A percentile compares a stretch with the other conserved stretches of the same genome.
These are phyloP conservation scores for Ectemnius cavifrons DNA, from an alignment of 2,888 invertebrate genomes.

Conservation along the genomic window DNA sequence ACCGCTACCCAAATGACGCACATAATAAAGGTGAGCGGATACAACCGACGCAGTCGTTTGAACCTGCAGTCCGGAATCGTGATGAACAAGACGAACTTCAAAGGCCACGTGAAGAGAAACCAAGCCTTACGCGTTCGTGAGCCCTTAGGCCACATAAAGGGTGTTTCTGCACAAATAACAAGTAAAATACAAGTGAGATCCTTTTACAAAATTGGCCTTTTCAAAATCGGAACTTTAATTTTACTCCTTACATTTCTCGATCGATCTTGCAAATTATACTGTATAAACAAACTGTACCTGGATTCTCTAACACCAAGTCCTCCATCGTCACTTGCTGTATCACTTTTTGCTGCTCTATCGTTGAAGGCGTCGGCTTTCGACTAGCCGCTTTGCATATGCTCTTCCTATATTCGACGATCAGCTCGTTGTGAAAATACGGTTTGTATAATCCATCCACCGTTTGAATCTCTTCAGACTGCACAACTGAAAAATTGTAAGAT, in stretches of 20 bases:
- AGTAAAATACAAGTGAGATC: no score
- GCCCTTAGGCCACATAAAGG: conserved; percentile 64
- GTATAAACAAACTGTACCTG: conserved; percentile 59
- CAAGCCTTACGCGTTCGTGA: conserved; percentile 77
- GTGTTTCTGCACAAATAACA: conserved; percentile 59
- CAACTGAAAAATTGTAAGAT: not conserved
- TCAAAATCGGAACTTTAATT: not conserved
- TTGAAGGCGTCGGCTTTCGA: not conserved
- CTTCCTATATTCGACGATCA: conserved; percentile 69
- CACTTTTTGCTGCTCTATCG: no score
- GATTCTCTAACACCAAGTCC: conserved; percentile 63
- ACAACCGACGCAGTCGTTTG: conserved; percentile 81
- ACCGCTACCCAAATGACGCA: conserved; percentile 92
- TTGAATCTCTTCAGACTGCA: conserved; percentile 43
- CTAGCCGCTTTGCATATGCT: conserved; percentile 52
- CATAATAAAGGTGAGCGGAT: conserved; percentile 90
- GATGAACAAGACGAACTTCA: conserved; percentile 82
- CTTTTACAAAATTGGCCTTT: not conserved
- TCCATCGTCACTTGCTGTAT: not conserved
- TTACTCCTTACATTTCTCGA: not conserved
- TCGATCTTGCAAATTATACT: not conserved
- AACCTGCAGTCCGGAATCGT: conserved; percentile 85
- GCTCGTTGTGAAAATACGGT: conserved; percentile 74
- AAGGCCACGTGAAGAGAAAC: conserved; percentile 87
- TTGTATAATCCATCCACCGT: conserved; percentile 73